A percentile compares a stretch with the other conserved stretches of the same genome.
These are phyloP conservation scores for Hyperoplus immaculatus DNA, from an alignment of 2,797 vertebrate species.

Conservation along the genomic window DNA sequence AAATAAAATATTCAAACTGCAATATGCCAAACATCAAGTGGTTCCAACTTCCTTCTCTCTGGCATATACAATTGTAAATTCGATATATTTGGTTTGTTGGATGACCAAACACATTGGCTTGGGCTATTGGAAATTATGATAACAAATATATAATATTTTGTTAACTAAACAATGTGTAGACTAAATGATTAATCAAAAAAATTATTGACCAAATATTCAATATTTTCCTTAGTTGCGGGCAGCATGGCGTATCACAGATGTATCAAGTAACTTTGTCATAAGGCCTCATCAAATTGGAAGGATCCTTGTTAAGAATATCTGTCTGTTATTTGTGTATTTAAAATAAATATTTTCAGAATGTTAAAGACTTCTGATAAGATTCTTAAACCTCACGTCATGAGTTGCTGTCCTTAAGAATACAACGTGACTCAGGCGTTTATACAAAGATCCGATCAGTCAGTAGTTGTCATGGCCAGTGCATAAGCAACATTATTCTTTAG, in stretches of 20 bases:
- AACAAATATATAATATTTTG: not conserved
- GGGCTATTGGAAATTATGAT: not conserved
- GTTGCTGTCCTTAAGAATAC: not conserved
- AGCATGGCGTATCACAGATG: not conserved
- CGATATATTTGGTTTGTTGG: not conserved
- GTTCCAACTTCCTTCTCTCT: not conserved
- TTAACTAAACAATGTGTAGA: not conserved
- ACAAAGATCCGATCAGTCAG: conserved; percentile 17
- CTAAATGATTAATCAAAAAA: not conserved
- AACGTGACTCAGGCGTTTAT: not conserved
- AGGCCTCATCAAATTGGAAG: too few relatives aligned
- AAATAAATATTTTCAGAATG: not conserved
- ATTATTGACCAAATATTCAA: not conserved
- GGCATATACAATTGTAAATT: not conserved
- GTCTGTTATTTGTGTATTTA: not conserved
- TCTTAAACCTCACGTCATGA: not conserved
- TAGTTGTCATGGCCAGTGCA: conserved; percentile 44
- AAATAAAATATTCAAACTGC: not conserved
- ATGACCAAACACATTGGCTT: not conserved
- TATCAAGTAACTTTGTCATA: not conserved
- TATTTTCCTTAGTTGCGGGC: not conserved
- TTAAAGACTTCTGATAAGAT: not conserved
- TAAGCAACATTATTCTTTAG: conserved; percentile 56
- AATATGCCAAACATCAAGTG: not conserved
- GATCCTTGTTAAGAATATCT: not conserved